Base-by-base conservation (phyloP, 2,888 invertebrate genomes). In the Sycophila texana region DNA sequence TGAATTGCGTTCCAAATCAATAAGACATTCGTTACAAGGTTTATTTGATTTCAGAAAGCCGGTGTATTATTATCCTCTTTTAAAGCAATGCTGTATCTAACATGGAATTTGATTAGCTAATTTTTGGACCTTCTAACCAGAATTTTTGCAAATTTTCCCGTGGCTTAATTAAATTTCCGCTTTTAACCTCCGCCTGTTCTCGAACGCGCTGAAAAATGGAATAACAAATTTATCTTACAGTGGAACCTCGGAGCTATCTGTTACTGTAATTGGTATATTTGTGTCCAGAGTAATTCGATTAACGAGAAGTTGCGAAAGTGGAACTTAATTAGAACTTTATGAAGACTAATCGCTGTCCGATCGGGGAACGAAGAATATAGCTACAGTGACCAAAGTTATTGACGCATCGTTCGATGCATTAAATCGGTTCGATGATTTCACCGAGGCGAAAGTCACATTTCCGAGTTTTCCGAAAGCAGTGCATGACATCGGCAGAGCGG, bases 311-410 rank as follows among this genome's bases (percentile, higher is more conserved):
- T 39, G 51, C 20, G 13, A 74, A 66, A 74, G 49, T 74, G 66
- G 65, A 55, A n/a, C 13, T 3, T 47, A 49, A 74, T 74, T 74
- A 57, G 74, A 58, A 58, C 66, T 57, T 74, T 74, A 16, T 22
- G 57, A 22, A 66, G 74, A 18, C 22, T 14, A 13, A 74, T 74
- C 16, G 51, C n/a, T 26, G 22, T 0, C 5, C 4, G 14, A 26
- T 66, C 49, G 47, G 14, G 16, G 66, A 74, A 74, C 26, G 74
- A 49, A 57, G 49, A 66, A 49, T 14, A 5, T 49, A 39, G 30
- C n/a, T 7, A n/a, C n/a, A n/a, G n/a, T n/a, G n/a, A n/a, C n/a
- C n/a, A 57, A 73, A 73, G 65, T 65, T 51, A 55, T 55, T 16
- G 58, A 66, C 26, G 49, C 57, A 49, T 39, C 73, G 47, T 14